phyloP scores from a whole-genome alignment of 2,888 invertebrate species.

The Lissonota sp. region DNA sequence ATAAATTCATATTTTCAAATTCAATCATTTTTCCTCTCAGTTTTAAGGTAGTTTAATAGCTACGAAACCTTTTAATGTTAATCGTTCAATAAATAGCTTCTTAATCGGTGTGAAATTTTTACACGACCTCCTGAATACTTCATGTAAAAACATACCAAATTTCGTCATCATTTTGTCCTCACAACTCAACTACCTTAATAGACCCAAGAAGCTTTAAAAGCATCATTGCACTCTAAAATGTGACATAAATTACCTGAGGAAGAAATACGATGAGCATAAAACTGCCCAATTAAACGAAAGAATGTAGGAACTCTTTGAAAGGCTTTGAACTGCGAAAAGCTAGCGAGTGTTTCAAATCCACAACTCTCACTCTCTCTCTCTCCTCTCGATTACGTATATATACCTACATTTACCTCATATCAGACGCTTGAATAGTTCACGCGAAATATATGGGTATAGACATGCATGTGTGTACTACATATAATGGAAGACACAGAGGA shows the following conservation, averaged over 20 bases:
- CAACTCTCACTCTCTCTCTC: slow-evolving; percentile 18
- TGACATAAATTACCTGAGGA: neutral
- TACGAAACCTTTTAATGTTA: neutral
- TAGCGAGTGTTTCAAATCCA: slow-evolving; percentile 46
- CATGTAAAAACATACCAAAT: too few species aligned
- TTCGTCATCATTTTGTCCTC: too few species aligned
- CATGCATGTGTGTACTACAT: slow-evolving; percentile 8
- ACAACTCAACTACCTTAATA: too few species aligned
- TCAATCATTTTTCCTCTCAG: too few species aligned
- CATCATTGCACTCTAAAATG: too few species aligned
- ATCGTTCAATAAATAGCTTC: too few species aligned
- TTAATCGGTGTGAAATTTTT: too few species aligned
- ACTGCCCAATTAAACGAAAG: neutral
- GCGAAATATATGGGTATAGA: slow-evolving; percentile 33
- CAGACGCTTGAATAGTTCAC: slow-evolving; percentile 62
- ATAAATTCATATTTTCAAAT: too few species aligned
- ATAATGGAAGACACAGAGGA: slow-evolving; percentile 30
- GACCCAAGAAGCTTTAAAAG: too few species aligned
- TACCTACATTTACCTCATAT: slow-evolving; percentile 55
- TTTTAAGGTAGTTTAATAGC: slow-evolving; percentile 6
- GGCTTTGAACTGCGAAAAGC: slow-evolving; percentile 37
- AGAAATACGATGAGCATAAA: neutral
- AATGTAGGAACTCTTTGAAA: neutral
- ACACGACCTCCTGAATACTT: too few species aligned
- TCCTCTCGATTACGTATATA: slow-evolving; percentile 19